These are phyloP conservation scores for Spodoptera exigua DNA, from an alignment of 2,888 invertebrate genomes.

Conservation along the genomic window DNA sequence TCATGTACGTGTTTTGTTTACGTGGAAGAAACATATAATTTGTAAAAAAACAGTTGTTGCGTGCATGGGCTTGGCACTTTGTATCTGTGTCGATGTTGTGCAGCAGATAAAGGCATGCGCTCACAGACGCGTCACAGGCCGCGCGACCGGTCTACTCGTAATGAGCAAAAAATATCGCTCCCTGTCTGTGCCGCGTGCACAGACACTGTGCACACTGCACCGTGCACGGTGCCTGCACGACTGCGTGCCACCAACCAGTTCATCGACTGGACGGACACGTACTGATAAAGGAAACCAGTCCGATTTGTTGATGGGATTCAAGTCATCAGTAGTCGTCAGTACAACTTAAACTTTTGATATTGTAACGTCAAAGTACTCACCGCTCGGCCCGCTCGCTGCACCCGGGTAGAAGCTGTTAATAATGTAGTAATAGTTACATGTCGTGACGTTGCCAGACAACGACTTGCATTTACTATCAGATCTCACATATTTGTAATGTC, in stretches of 20 bases:
- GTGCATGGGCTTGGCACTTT: neutral
- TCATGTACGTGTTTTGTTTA: neutral
- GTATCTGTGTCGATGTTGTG: neutral
- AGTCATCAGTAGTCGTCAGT: neutral
- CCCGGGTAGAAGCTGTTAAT: too few species aligned
- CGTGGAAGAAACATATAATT: neutral
- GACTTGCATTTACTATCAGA: too few species aligned
- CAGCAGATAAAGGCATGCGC: constrained; percentile 8
- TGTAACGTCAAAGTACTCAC: too few species aligned
- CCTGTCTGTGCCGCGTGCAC: constrained; percentile 1
- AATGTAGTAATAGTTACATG: too few species aligned
- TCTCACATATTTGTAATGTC: too few species aligned
- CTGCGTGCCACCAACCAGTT: neutral
- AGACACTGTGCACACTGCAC: constrained; percentile 1
- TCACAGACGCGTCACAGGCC: constrained; percentile 11
- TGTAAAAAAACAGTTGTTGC: neutral
- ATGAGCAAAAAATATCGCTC: constrained; percentile 50
- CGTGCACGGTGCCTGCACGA: neutral
- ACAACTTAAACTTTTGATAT: too few species aligned
- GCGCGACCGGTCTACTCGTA: constrained; percentile 26
- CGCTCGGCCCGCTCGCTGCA: too few species aligned
- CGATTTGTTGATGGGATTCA: neutral
- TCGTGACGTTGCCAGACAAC: too few species aligned
- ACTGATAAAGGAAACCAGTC: constrained; percentile 25
- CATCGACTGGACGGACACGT: constrained; percentile 1